These are phyloP conservation scores for Semaprochilodus insignis DNA, from an alignment of 2,797 vertebrate genomes.

Conservation along the genomic window DNA sequence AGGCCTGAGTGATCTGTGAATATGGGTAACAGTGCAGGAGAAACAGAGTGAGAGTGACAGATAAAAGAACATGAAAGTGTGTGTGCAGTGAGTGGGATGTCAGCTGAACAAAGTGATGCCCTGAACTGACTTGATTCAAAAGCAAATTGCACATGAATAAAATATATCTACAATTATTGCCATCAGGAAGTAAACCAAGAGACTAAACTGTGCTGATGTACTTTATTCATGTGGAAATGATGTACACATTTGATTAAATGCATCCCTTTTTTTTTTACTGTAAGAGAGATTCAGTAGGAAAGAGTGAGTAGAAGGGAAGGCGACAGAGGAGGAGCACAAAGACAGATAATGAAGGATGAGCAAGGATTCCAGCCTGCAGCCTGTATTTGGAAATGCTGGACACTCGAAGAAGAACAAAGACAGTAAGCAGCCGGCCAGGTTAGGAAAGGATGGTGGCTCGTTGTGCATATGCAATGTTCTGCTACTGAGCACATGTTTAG, in stretches of 20 bases:
- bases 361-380: conserved; percentile 16
- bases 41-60: background rate
- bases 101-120: background rate
- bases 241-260: background rate
- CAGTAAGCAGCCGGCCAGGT: conserved; percentile 46
- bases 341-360: background rate
- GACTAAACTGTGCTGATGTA: background rate
- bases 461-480: conserved; percentile 50
- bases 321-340: conserved; percentile 1
- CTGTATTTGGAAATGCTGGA: conserved; percentile 57
- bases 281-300: background rate
- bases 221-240: background rate
- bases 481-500: conserved; percentile 46
- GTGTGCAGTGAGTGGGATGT: no score
- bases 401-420: conserved; percentile 32
- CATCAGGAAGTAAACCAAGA: background rate
- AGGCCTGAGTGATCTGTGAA: background rate
- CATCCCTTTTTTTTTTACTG: background rate
- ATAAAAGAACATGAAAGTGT: background rate
- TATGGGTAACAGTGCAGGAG: background rate
- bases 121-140: background rate
- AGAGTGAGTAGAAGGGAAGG: background rate
- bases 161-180: background rate
- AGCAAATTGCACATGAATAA: background rate
- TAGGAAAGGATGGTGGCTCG: conserved; percentile 38